phyloP scores from a whole-genome alignment of 1,140 invertebrate genomes.

The Riptortus pedestris region DNA sequence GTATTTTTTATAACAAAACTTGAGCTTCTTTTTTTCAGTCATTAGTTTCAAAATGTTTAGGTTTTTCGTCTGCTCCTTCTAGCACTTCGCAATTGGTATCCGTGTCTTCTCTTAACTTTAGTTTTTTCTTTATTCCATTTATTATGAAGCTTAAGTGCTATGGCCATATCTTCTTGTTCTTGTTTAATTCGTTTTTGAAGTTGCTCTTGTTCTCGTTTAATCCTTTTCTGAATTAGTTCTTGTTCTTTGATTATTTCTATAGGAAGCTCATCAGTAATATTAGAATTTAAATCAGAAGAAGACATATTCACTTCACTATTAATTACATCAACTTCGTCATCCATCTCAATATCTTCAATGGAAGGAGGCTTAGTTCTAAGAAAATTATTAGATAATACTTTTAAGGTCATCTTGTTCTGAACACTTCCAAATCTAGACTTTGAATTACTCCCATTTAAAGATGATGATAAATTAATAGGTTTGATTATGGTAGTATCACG shows the following conservation, averaged over 20 bases:
- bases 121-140: slow-evolving; percentile 18
- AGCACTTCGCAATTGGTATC: slow-evolving; percentile 16
- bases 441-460: neutral
- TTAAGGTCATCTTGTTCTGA: slow-evolving; percentile 17
- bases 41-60: too few relatives aligned
- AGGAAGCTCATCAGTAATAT: neutral
- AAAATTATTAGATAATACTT: slow-evolving; percentile 24
- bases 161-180: slow-evolving; percentile 16
- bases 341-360: neutral
- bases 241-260: slow-evolving; percentile 8
- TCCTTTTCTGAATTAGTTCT: slow-evolving; percentile 34
- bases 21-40: too few relatives aligned
- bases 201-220: slow-evolving; percentile 32
- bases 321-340: neutral
- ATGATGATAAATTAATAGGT: slow-evolving; percentile 13
- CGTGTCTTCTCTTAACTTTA: slow-evolving; percentile 11
- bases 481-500: slow-evolving; percentile 19
- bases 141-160: slow-evolving; percentile 18
- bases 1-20: too few relatives aligned
- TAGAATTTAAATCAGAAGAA: slow-evolving; percentile 11
- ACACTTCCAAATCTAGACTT: neutral
- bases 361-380: slow-evolving; percentile 5
- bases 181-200: slow-evolving; percentile 37
- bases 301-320: neutral
- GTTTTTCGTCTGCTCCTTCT: neutral